These are phyloP conservation scores for Thera obeliscata DNA, from an alignment of 2,888 invertebrate species.

Conservation along the genomic window DNA sequence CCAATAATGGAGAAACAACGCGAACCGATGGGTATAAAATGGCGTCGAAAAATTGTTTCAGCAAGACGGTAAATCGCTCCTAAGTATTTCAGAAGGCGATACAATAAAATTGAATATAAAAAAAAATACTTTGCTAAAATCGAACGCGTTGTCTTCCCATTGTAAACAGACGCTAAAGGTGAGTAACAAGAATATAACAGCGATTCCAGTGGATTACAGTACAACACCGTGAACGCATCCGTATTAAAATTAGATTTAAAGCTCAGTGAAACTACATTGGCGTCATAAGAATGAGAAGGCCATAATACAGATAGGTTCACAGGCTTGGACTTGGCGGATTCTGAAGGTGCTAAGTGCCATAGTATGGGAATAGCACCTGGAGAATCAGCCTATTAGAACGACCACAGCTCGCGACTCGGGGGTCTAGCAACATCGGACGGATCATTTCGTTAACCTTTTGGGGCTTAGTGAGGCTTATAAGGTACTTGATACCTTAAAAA, in stretches of 20 bases:
- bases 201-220: conserved; percentile 55
- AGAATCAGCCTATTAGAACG: conserved; percentile 43
- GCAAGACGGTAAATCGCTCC: no score
- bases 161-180: conserved; percentile 53
- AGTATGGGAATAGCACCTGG: conserved; percentile 32
- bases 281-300: conserved; percentile 45
- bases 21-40: background rate
- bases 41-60: background rate
- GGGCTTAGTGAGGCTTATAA: conserved; percentile 52
- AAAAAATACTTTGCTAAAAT: conserved; percentile 8
- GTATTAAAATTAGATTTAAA: conserved; percentile 52
- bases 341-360: conserved; percentile 33
- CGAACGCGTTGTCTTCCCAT: conserved; percentile 15
- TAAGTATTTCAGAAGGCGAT: no score
- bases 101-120: background rate
- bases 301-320: conserved; percentile 60
- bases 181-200: conserved; percentile 53
- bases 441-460: conserved; percentile 72
- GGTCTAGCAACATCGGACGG: conserved; percentile 77
- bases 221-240: conserved; percentile 59
- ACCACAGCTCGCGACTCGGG: conserved; percentile 63
- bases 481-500: conserved; percentile 24
- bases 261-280: conserved; percentile 46
- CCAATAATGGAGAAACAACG: conserved; percentile 9
- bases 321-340: conserved; percentile 38